Percentiles rank a stretch among this genome's conserved stretches.
phyloP scores from a whole-genome alignment of 2,888 invertebrate species.

The Cephus spinipes region DNA sequence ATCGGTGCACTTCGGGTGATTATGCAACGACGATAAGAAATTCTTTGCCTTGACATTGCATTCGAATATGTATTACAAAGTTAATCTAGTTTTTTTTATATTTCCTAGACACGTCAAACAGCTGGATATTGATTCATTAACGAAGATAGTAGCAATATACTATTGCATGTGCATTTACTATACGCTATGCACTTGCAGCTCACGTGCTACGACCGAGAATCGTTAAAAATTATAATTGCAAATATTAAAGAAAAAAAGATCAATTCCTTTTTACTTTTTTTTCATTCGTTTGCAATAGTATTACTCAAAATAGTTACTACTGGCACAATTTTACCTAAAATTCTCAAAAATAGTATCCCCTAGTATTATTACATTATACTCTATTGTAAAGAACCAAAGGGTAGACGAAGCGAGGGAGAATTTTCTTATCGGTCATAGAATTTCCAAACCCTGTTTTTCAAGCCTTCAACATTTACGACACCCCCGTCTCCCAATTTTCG shows the following conservation, averaged over 20 bases:
- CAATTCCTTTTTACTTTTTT: neutral
- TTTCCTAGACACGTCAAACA: neutral
- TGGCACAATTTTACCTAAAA: neutral
- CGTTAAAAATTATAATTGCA: neutral
- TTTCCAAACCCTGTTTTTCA: neutral
- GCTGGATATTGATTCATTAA: neutral
- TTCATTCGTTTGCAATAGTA: neutral
- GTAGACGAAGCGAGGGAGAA: neutral
- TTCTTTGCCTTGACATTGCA: conserved; percentile 44
- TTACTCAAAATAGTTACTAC: neutral
- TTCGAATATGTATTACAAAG: neutral
- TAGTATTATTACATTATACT: neutral
- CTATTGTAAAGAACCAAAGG: neutral
- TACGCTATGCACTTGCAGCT: neutral
- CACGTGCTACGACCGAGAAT: too few relatives aligned
- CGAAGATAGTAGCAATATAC: neutral
- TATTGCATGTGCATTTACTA: neutral
- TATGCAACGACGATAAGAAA: conserved; percentile 41
- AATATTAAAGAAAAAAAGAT: neutral
- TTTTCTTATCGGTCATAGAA: neutral
- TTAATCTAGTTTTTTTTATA: neutral
- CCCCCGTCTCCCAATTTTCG: neutral
- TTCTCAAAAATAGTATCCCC: neutral
- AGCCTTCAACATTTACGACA: neutral
- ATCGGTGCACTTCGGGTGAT: conserved; percentile 37